Base-by-base conservation (phyloP, 2,113 vertebrate species). In the Grantiella picta region DNA sequence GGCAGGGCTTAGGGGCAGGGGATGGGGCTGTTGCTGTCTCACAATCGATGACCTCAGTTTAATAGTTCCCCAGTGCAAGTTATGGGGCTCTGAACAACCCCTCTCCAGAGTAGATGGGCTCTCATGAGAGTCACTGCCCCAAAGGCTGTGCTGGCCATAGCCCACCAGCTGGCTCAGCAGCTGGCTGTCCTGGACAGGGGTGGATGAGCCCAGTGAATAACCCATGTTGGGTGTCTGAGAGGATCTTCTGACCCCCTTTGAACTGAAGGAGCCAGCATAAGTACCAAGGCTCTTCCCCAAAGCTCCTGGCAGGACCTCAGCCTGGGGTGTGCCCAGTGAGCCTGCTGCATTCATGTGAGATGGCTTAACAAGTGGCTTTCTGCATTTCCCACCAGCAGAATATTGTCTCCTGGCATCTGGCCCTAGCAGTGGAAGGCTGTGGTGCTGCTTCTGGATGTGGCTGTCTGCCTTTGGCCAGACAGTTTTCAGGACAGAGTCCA, bases 401-500 rank as follows among this genome's bases (percentile, higher is more conserved):
- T 53, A 28, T 60, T 93, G 75, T 12, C 40, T 94, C 60, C 82
- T 89, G 25, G 27, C 64, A 23, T 76, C 94, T 61, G 84, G 54
- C 15, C 21, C 71, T 2, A 27, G 49, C 38, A 65, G 40, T 0
- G 6, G 80, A 72, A 78, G 65, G 36, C 69, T 81, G 47, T 15
- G 4, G 16, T 42, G 72, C 54, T 86, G 71, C 80, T 89, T 96
- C 64, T 92, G 69, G 54, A 84, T 93, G 21, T 93, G 96, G 75
- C 96, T 96, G 18, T 97, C 95, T 17, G 96, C 91, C 59, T 98
- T 97, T 27, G 96, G 20, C 87, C 99, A 97, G 64, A 98, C 68
- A 85, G 97, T 98, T 88, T 98, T 98, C 91, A 99, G 98, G 60
- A 99, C 98, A 1, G 97, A 97, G 82, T 99, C 99, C 76, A 99